Evolutionary conservation across 2,113 vertebrate species (phyloP), one percentile per base, ranked within the genome.

Genomic region (Thomomys bottae): DNA sequence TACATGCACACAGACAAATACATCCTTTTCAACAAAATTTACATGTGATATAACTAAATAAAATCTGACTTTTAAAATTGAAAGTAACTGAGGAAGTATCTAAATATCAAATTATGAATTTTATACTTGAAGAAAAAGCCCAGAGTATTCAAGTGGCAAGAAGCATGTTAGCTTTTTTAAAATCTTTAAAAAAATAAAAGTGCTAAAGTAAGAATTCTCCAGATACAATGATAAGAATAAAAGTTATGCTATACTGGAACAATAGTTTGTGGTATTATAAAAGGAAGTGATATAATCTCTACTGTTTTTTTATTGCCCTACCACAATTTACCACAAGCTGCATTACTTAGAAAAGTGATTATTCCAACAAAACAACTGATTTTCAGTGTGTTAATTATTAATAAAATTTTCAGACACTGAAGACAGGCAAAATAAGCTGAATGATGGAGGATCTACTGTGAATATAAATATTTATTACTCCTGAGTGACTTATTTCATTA

Each of bases 341-440:
- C 2, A 61, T 76, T 82, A 75, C 40, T 95, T 77, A 91, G 3
- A 78, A 54, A 89, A 92, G 87, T 73, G 7, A 66, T 4, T 61
- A 70, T 76, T 86, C 5, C 45, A 93, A 88, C 38, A 32, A 94
- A 93, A 95, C 92, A 94, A 95, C 45, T 71, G 10, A 86, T 26
- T 87, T 78, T 30, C 38, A 49, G 66, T 18, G 71, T 85, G 6
- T 59, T 94, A 92, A 64, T 26, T 82, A 79, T 26, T 4, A 80
- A 36, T 14, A 76, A 84, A 93, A 84, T 64, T 67, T 6, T 85
- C 57, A 87, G 49, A 6, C 36, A 73, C 20, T 38, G 28, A 9
- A 93, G 54, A 91, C 2, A 57, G 34, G 38, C 23, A 85, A 84
- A 75, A 14, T 87, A 90, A 89, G 79, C 61, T 61, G 11, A 78